Evolutionary conservation across 64 coral and sea anemone species (phyloP).

Genomic region (Catalaphyllia jardinei): DNA sequence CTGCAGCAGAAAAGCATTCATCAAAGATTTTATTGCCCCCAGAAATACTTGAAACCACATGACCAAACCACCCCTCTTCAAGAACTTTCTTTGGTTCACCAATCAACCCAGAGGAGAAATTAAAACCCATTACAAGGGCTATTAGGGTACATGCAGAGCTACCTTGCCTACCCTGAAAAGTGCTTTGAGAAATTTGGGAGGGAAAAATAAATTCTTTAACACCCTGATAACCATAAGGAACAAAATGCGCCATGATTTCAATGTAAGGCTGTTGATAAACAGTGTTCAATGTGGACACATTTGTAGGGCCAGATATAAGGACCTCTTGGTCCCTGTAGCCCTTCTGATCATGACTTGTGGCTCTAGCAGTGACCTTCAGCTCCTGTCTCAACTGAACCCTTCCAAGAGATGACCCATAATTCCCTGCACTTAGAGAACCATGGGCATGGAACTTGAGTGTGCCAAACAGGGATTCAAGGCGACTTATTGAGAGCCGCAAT

Average conservation of each 20-base stretch:
- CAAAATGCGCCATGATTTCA: background rate
- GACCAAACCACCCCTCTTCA: background rate
- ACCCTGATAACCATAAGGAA: background rate
- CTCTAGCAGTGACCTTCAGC: background rate
- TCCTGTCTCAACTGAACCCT: background rate
- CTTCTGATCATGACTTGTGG: background rate
- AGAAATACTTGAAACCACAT: background rate
- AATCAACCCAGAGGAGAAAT: background rate
- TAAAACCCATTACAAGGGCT: background rate
- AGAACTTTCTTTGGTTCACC: background rate
- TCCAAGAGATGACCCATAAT: background rate
- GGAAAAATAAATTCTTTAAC: background rate
- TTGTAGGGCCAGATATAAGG: background rate
- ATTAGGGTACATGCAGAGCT: background rate
- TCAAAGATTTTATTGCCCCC: background rate
- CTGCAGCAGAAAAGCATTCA: background rate
- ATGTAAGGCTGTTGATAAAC: background rate
- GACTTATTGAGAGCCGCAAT: too few species aligned
- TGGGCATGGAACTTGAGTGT: background rate
- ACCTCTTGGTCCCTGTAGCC: background rate
- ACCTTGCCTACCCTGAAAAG: background rate
- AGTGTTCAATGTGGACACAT: background rate
- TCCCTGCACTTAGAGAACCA: background rate
- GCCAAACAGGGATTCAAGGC: background rate
- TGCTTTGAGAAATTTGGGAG: background rate